Percentiles rank a stretch among this genome's conserved stretches.
These are phyloP conservation scores for Cepaea hortensis DNA, from an alignment of 2,888 invertebrate species.

Conservation along the genomic window DNA sequence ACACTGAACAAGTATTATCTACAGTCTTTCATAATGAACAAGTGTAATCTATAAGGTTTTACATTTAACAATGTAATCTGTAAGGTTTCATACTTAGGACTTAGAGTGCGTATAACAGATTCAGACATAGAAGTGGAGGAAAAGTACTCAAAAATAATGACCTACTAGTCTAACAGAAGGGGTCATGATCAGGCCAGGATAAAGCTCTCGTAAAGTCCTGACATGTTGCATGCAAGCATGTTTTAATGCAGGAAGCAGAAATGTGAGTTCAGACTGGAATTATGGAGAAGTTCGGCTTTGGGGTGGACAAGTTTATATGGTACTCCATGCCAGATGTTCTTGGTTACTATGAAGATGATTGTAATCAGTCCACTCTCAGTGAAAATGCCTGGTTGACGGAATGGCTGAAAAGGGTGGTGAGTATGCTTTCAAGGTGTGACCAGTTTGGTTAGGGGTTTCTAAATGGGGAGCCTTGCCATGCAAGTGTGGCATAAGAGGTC, in stretches of 20 bases:
- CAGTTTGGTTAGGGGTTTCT: background rate
- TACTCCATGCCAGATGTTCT: slow-evolving; percentile 27
- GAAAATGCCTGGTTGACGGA: slow-evolving; percentile 38
- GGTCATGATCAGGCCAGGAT: too few relatives aligned
- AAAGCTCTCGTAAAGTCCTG: too few relatives aligned
- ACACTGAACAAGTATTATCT: too few relatives aligned
- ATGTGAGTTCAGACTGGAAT: background rate
- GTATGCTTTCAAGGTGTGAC: background rate
- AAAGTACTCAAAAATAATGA: too few relatives aligned
- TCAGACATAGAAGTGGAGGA: too few relatives aligned
- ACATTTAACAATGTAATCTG: background rate
- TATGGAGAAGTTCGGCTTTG: slow-evolving; percentile 44
- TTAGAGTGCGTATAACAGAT: too few relatives aligned
- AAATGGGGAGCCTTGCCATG: background rate
- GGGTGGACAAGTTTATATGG: slow-evolving; percentile 38
- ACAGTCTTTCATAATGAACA: too few relatives aligned
- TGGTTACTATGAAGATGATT: slow-evolving; percentile 32
- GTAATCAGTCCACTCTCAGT: background rate
- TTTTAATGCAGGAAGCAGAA: too few relatives aligned
- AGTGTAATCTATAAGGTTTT: background rate
- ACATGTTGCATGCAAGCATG: too few relatives aligned
- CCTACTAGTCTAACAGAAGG: too few relatives aligned
- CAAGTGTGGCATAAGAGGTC: too few relatives aligned
- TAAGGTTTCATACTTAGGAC: too few relatives aligned
- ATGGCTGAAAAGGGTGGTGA: slow-evolving; percentile 39